Evolutionary conservation across 2,113 vertebrate species (phyloP).

Genomic region (Brachionichthys hirsutus): DNA sequence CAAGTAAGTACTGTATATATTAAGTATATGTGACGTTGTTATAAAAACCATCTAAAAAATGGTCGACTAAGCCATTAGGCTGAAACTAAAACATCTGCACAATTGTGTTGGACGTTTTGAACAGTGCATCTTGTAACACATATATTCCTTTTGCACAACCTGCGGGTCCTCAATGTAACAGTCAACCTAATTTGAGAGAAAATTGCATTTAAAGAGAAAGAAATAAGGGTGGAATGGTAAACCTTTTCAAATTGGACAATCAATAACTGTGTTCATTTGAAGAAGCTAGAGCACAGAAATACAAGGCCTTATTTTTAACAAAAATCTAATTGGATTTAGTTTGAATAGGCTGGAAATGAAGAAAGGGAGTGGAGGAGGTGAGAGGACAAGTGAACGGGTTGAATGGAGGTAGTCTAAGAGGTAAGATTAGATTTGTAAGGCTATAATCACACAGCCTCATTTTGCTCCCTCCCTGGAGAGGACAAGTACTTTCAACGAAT

Average conservation of each 20-base stretch:
- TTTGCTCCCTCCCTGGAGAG: constrained; percentile 41
- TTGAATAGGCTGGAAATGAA: constrained; percentile 48
- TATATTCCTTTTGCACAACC: no score
- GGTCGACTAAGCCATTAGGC: no score
- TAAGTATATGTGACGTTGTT: no score
- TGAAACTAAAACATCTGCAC: no score
- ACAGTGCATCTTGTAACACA: no score
- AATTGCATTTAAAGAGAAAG: constrained; percentile 14
- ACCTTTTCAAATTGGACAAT: constrained; percentile 52
- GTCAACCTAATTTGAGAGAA: no score
- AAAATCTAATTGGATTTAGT: constrained; percentile 72
- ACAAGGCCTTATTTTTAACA: constrained; percentile 61
- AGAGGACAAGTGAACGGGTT: constrained; percentile 1
- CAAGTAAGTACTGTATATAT: no score
- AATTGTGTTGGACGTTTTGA: no score
- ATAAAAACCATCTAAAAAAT: no score
- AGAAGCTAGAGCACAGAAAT: constrained; percentile 54
- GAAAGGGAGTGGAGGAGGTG: constrained; percentile 29
- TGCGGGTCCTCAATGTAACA: no score
- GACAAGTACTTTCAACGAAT: constrained; percentile 23
- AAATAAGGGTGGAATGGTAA: neutral
- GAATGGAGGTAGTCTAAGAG: constrained; percentile 49
- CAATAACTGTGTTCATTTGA: constrained; percentile 60
- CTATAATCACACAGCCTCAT: constrained; percentile 63
- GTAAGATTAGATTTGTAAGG: constrained; percentile 60